A percentile compares a stretch with the other conserved stretches of the same genome.
phyloP scores from a whole-genome alignment of 2,113 vertebrate species.

The Acinonyx jubatus region DNA sequence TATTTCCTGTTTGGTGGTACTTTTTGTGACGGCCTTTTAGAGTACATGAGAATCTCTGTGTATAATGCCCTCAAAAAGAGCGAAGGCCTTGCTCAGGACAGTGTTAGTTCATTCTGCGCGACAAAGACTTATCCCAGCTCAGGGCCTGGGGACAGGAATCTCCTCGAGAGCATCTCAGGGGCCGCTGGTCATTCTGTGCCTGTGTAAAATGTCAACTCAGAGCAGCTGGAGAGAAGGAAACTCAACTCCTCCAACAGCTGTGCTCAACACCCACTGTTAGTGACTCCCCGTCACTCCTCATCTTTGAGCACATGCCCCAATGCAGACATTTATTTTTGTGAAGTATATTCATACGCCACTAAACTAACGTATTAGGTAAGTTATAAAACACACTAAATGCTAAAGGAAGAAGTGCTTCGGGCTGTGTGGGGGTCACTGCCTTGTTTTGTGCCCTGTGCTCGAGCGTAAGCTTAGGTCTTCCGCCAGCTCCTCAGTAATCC shows the following conservation, averaged over 20 bases:
- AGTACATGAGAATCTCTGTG: neutral
- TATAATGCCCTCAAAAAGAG: neutral
- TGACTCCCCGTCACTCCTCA: rapidly evolving
- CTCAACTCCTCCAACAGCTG: neutral
- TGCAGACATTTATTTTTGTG: neutral
- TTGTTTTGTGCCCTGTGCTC: neutral
- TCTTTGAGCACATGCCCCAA: neutral
- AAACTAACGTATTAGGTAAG: neutral
- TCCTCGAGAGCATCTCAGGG: neutral
- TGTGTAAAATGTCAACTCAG: neutral
- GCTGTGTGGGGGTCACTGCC: neutral
- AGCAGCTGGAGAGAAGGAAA: neutral
- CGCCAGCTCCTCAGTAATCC: neutral
- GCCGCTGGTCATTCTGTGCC: neutral
- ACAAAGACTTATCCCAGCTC: neutral
- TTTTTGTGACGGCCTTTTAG: neutral
- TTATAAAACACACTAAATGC: neutral
- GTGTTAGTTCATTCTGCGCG: rapidly evolving
- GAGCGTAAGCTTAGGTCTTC: neutral
- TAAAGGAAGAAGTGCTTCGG: neutral
- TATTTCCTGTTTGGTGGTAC: neutral
- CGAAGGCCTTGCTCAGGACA: neutral
- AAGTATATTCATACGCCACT: neutral
- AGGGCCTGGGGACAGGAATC: neutral
- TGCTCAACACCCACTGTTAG: neutral